A percentile compares a stretch with the other conserved stretches of the same genome.
Conservation (phyloP, 2,113 vertebrate species). For the Montifringilla adamsi region DNA sequence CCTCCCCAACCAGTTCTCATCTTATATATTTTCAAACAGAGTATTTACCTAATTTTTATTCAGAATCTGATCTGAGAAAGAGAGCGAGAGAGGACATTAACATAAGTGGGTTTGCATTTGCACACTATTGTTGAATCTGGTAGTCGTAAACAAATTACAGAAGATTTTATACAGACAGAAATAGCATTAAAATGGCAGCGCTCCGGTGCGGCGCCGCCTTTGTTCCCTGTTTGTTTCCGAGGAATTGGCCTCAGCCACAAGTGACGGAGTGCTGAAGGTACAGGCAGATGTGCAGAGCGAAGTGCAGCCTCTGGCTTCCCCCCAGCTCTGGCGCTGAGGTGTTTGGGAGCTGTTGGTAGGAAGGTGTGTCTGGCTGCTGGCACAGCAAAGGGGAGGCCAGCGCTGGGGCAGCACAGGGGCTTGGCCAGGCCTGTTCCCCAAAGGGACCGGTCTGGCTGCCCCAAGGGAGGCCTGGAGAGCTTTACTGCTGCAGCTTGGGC, state of each 20-base stretch:
- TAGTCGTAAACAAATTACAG: slow-evolving; percentile 77
- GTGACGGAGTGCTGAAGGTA: not conserved
- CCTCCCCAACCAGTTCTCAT: slow-evolving; percentile 69
- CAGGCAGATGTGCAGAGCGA: not conserved
- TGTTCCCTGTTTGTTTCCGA: not conserved
- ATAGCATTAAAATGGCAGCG: slow-evolving; percentile 51
- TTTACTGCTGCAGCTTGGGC: not conserved
- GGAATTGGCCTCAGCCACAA: slow-evolving; percentile 27
- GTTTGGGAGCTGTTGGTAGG: not conserved
- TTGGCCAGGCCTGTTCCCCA: not conserved
- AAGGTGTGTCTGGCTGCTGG: not conserved
- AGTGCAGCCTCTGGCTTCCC: not conserved
- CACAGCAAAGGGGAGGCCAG: not conserved
- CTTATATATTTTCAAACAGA: slow-evolving; percentile 83
- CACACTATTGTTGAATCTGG: slow-evolving; percentile 75
- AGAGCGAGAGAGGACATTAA: slow-evolving; percentile 68
- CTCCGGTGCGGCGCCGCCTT: not conserved
- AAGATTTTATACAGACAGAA: slow-evolving; percentile 74
- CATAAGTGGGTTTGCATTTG: slow-evolving; percentile 79
- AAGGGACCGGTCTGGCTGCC: not conserved
- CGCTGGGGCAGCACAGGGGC: not conserved
- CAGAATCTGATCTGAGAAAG: slow-evolving; percentile 73
- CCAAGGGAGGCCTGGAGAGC: not conserved
- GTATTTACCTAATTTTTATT: slow-evolving; percentile 80
- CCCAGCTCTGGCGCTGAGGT: not conserved